These are phyloP conservation scores for Trematomus bernacchii DNA, from an alignment of 2,797 vertebrate genomes.

Conservation along the genomic window DNA sequence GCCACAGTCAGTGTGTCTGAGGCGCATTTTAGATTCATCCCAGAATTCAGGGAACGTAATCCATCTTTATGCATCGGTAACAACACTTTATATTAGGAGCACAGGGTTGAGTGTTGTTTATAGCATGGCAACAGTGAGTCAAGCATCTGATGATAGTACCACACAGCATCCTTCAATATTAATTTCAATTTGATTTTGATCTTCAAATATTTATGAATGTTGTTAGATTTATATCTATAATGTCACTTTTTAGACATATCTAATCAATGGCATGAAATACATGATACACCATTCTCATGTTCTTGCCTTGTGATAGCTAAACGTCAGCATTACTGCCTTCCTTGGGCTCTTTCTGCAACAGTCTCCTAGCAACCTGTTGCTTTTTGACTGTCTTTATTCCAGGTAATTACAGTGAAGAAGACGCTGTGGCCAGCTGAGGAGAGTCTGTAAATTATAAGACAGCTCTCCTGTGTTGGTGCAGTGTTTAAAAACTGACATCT, in stretches of 20 bases:
- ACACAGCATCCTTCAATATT: not conserved
- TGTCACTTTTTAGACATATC: slow-evolving; percentile 1
- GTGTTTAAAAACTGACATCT: slow-evolving; percentile 16
- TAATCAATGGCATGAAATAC: slow-evolving; percentile 19
- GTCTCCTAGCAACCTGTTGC: slow-evolving; percentile 71
- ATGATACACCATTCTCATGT: slow-evolving; percentile 33
- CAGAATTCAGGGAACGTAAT: slow-evolving; percentile 6
- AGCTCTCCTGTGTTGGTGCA: not conserved
- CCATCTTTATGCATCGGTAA: slow-evolving; percentile 17
- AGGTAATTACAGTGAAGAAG: slow-evolving; percentile 51
- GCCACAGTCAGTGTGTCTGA: slow-evolving; percentile 12
- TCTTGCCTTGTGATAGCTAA: slow-evolving; percentile 46
- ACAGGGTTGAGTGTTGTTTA: slow-evolving; percentile 32
- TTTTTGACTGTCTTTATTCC: slow-evolving; percentile 46
- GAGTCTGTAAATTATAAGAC: slow-evolving; percentile 26
- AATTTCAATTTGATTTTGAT: slow-evolving; percentile 10
- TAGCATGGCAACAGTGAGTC: slow-evolving; percentile 32
- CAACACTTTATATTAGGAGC: slow-evolving; percentile 14
- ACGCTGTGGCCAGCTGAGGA: slow-evolving; percentile 6
- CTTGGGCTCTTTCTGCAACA: slow-evolving; percentile 45
- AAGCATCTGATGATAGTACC: slow-evolving; percentile 8
- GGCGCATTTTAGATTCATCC: slow-evolving; percentile 16
- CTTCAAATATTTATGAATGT: slow-evolving; percentile 15
- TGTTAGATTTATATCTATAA: not conserved
- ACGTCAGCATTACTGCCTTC: slow-evolving; percentile 60